Evolutionary conservation across 2,797 vertebrate genomes (phyloP).

Genomic region (Myotis pilosus): DNA sequence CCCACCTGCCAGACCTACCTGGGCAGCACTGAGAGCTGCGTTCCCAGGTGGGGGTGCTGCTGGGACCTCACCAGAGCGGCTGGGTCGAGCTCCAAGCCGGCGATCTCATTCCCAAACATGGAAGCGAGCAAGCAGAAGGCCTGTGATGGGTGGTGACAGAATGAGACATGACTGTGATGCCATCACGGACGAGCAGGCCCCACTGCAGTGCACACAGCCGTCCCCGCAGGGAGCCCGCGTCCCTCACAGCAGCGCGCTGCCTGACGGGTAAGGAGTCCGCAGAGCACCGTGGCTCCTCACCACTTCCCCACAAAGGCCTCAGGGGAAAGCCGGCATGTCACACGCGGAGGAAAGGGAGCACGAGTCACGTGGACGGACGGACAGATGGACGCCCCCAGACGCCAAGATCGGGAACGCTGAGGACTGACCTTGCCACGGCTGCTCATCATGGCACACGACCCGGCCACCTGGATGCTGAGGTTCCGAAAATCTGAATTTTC

Average conservation of each 20-base stretch:
- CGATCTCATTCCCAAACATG: slow-evolving; percentile 85
- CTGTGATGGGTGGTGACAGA: slow-evolving; percentile 73
- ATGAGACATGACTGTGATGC: rapidly evolving
- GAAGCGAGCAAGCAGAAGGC: slow-evolving; percentile 87
- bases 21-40: slow-evolving; percentile 85
- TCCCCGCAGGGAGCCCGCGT: neutral
- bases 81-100: slow-evolving; percentile 84
- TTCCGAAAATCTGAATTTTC: slow-evolving; percentile 78
- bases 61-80: slow-evolving; percentile 62
- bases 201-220: too few relatives aligned
- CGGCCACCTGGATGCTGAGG: slow-evolving; percentile 86
- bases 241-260: too few relatives aligned
- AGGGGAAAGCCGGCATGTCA: rapidly evolving
- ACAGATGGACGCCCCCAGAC: neutral
- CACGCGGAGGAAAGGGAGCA: neutral
- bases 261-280: neutral
- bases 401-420: neutral
- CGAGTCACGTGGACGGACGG: neutral
- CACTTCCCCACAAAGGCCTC: neutral
- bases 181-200: rapidly evolving
- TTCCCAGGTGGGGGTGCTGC: slow-evolving; percentile 24
- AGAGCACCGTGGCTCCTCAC: neutral
- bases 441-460: slow-evolving; percentile 85
- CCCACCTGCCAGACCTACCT: slow-evolving; percentile 82
- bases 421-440: slow-evolving; percentile 81